Evolutionary conservation across 2,888 invertebrate genomes (phyloP).

Genomic region (Galeruca laticollis): DNA sequence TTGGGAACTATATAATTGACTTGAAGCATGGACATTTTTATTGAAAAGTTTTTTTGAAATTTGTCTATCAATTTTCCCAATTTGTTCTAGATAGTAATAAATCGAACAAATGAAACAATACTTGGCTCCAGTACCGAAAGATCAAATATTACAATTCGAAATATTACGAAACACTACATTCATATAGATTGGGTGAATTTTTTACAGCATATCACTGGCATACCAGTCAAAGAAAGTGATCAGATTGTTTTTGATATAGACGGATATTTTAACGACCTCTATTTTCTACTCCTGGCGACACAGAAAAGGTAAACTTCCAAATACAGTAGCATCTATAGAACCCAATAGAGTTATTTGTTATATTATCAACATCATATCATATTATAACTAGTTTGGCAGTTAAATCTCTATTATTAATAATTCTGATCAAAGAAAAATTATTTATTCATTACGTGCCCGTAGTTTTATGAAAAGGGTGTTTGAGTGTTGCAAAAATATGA

Average conservation of each 20-base stretch:
- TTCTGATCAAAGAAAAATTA: no score
- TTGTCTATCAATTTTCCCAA: no score
- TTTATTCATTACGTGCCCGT: no score
- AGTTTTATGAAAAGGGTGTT: no score
- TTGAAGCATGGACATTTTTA: no score
- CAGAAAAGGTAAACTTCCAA: constrained; percentile 51
- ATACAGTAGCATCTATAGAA: background rate
- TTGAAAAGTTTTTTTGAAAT: no score
- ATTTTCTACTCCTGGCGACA: constrained; percentile 50
- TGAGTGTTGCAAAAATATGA: no score
- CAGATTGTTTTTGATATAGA: constrained; percentile 48
- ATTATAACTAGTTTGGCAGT: no score
- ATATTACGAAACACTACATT: constrained; percentile 48
- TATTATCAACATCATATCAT: no score
- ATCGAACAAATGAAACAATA: constrained; percentile 36
- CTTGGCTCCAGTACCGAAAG: constrained; percentile 8
- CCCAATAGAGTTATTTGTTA: background rate
- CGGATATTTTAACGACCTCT: constrained; percentile 52
- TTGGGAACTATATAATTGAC: no score
- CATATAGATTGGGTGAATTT: constrained; percentile 56
- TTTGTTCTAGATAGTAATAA: constrained; percentile 30
- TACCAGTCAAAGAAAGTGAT: constrained; percentile 49
- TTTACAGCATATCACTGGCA: constrained; percentile 51
- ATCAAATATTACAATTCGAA: constrained; percentile 42
- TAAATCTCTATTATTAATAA: no score